Base-by-base conservation (phyloP, 2,113 vertebrate species). In the Pseudonaja textilis region DNA sequence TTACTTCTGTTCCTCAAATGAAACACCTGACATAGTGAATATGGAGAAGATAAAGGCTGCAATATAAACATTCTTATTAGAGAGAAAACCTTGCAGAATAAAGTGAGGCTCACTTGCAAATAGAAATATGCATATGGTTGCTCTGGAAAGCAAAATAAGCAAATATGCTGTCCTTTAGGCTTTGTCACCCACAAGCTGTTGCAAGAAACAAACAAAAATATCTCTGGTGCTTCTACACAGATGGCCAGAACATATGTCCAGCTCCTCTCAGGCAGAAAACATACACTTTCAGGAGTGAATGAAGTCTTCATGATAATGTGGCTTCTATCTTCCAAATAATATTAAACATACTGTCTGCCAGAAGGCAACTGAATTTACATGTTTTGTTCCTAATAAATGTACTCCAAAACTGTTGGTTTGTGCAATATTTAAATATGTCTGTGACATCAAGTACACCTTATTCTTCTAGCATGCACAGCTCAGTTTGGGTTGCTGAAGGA, bases 111-210 rank as follows among this genome's bases (percentile, higher is more conserved):
- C 23, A 29, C 20, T 91, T 64, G 42, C 45, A 25, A 23, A 54
- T 56, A 20, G 55, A 85, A 34, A 85, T 89, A 39, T 85, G 16
- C 57, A 59, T 29, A 56, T 12, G 26, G 22, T n/a, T 56, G 20
- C 29, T 91, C 85, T 25, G 26, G 12, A 85, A 87, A 91, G 90
- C 91, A 57, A 92, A 22, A n/a, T 69, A 34, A 57, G 29, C 91
- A 34, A 64, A 11, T 26, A 10, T 14, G 54, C 52, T 88, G 18
- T 59, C 45, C n/a, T 29, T 55, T 81, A 81, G 34, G n/a, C 34
- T 81, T 85, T 0, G 2, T 93, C 25, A 88, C 69, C 3, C 7
- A 57, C 5, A 23, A 25, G 54, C 26, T 22, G 57, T 93, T 92
- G 81, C 23, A 1, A 64, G 61, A n/a, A 87, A 85, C 39, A 5